Base-by-base conservation (phyloP, 2,888 invertebrate species). In the Diplolepis rosae region DNA sequence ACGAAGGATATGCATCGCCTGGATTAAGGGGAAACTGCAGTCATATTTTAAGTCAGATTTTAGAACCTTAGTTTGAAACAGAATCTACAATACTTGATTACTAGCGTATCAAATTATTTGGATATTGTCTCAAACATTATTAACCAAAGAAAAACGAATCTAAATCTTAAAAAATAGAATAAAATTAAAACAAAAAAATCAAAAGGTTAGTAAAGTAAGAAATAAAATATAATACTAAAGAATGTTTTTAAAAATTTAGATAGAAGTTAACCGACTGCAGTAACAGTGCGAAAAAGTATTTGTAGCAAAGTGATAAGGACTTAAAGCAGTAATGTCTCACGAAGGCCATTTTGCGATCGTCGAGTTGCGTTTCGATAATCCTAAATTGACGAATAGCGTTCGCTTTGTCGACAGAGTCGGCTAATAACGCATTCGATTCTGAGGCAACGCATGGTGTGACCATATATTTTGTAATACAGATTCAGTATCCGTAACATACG, bases 401-500 rank as follows among this genome's bases (percentile, higher is more conserved):
- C 39, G 39, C 61, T n/a, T 39, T 39, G 35, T 24, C 24, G 24
- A 39, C 22, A 27, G 35, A 35, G 32, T 56, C 56, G 35, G 13
- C 56, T 22, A 35, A 35, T 32, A 54, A 54, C 35, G 24, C 35
- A 39, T 35, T 13, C 35, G 39, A 22, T 24, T 39, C 35, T 18
- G 13, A 48, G 32, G 32, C 51, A 30, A 48, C 50, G n/a, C 28
- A 39, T 27, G n/a, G 66, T 75, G 61, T 68, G 75, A 45, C 74
- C 70, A 65, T 66, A 72, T 61, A 68, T 28, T 61, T 39, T 68
- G 72, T 65, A 68, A 73, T 77, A 66, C 72, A 74, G 65, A 80
- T 75, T 72, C 76, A 73, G 70, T 70, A 74, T 79, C 71, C 76
- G 80, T 51, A 50, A 77, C 76, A 74, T 76, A 79, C 79, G 78